Percentiles rank a stretch among this genome's conserved stretches.
These are phyloP conservation scores for Acrobasis repandana DNA, from an alignment of 2,888 invertebrate species.

Conservation along the genomic window DNA sequence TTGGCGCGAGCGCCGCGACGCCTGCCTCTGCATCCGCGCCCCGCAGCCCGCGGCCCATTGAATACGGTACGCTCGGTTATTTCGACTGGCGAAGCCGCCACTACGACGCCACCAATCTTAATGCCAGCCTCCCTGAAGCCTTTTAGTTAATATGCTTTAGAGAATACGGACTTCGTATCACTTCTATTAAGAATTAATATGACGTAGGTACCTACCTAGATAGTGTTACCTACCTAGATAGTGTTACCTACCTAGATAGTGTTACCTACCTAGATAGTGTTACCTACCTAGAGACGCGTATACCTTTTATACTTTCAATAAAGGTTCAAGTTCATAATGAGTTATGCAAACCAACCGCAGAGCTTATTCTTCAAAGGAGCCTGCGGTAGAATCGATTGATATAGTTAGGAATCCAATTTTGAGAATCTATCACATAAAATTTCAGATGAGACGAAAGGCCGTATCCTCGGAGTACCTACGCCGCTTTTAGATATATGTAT, in stretches of 20 bases:
- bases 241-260: too few relatives aligned
- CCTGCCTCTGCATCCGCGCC: constrained; percentile 60
- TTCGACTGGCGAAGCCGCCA: constrained; percentile 68
- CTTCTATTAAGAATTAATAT: too few relatives aligned
- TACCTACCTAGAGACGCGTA: too few relatives aligned
- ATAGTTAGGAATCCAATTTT: neutral
- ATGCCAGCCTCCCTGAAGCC: constrained; percentile 40
- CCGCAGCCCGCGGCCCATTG: constrained; percentile 72
- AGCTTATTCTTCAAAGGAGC: too few relatives aligned
- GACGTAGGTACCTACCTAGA: too few relatives aligned
- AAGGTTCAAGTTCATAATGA: too few relatives aligned
- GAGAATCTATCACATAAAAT: neutral
- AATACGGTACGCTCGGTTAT: constrained; percentile 76
- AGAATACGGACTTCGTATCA: too few relatives aligned
- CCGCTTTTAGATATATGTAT: neutral
- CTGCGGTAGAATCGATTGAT: too few relatives aligned
- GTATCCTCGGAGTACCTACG: neutral
- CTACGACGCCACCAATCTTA: constrained; percentile 57
- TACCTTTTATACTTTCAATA: too few relatives aligned
- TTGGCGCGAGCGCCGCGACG: constrained; percentile 80
- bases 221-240: too few relatives aligned
- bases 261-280: too few relatives aligned
- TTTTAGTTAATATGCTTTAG: neutral
- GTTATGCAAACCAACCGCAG: too few relatives aligned
- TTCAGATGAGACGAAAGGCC: neutral